Conservation (phyloP, 2,113 vertebrate species). For the Rattus rattus region DNA sequence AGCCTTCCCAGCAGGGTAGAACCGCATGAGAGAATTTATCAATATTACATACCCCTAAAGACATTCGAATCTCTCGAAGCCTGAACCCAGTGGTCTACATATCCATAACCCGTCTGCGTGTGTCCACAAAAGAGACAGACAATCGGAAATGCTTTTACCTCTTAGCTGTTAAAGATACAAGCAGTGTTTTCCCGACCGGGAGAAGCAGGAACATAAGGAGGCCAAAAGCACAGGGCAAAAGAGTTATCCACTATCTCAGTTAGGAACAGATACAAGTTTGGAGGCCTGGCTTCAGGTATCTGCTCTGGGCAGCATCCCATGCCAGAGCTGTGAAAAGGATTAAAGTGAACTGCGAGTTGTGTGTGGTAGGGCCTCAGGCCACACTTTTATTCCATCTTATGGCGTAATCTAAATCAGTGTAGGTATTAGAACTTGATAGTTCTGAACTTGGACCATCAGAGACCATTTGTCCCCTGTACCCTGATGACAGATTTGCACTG, state of each 20-base stretch:
- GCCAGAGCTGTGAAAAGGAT: not conserved
- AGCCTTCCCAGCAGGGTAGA: not conserved
- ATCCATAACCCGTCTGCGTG: not conserved
- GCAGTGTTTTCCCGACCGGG: too few species aligned
- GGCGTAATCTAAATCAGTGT: too few species aligned
- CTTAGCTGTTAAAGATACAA: not conserved
- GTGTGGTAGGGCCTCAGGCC: not conserved
- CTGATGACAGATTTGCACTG: not conserved
- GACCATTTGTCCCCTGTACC: not conserved
- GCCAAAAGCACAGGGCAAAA: too few species aligned
- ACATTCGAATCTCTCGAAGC: not conserved
- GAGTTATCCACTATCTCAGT: not conserved
- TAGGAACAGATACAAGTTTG: not conserved
- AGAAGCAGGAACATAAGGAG: not conserved
- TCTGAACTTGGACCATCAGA: not conserved
- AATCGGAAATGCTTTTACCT: not conserved
- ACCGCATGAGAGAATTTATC: not conserved
- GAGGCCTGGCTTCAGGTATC: not conserved
- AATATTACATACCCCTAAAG: not conserved
- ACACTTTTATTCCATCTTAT: not conserved
- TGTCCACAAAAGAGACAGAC: not conserved
- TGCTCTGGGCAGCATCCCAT: too few species aligned
- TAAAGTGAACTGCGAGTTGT: not conserved
- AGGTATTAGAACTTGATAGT: not conserved
- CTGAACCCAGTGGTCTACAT: too few species aligned